Conservation (phyloP, 2,113 vertebrate species). For the Austrofundulus limnaeus region DNA sequence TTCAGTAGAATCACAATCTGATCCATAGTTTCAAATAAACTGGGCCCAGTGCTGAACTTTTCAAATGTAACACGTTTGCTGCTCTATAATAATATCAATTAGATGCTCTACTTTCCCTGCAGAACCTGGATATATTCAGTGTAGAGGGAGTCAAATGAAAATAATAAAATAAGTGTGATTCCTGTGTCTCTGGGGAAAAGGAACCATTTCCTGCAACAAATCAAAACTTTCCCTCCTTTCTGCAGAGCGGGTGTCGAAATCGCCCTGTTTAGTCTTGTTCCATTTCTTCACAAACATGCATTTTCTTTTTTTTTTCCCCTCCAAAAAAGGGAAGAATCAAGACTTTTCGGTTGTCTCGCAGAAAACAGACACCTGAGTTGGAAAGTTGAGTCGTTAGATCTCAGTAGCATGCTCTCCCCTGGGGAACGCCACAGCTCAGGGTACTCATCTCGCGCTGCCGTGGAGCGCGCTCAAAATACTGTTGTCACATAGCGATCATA, state of each 20-base stretch:
- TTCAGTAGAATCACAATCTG: not conserved
- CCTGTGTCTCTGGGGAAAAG: constrained; percentile 71
- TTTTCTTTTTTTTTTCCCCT: constrained; percentile 75
- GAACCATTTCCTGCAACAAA: constrained; percentile 71
- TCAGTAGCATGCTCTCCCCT: constrained; percentile 65
- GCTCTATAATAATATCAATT: constrained; percentile 15
- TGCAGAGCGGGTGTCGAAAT: constrained; percentile 58
- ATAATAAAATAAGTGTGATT: constrained; percentile 66
- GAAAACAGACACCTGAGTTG: constrained; percentile 75
- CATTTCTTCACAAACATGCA: constrained; percentile 77
- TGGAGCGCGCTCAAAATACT: constrained; percentile 69
- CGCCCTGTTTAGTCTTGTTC: constrained; percentile 77
- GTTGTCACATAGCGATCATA: constrained; percentile 76
- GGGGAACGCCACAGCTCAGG: constrained; percentile 64
- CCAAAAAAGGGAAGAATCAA: constrained; percentile 71
- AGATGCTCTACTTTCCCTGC: constrained; percentile 29
- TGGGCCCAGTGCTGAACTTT: not conserved
- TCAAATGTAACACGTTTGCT: not conserved
- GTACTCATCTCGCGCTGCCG: constrained; percentile 62
- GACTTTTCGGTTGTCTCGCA: constrained; percentile 73
- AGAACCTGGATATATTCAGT: constrained; percentile 40
- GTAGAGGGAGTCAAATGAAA: constrained; percentile 48
- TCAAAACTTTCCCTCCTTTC: constrained; percentile 71
- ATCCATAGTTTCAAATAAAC: not conserved
- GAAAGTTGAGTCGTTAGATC: constrained; percentile 78